phyloP scores from a whole-genome alignment of 92 coral and sea anemone genomes.

The Bergia puertoricense region DNA sequence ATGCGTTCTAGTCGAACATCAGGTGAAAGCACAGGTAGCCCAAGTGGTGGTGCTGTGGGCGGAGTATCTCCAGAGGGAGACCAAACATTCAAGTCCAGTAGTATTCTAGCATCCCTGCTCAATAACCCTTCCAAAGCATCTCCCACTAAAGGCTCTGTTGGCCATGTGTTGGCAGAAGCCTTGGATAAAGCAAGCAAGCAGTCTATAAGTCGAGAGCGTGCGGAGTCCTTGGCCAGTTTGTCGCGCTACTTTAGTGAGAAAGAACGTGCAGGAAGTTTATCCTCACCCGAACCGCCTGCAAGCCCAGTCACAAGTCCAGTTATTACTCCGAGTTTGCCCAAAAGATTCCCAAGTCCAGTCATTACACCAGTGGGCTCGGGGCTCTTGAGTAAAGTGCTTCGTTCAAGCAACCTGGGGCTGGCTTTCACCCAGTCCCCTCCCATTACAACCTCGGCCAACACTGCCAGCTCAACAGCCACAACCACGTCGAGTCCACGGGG shows the following conservation, averaged over 20 bases:
- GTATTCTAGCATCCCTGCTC: slow-evolving; percentile 77
- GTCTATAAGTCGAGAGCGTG: slow-evolving; percentile 73
- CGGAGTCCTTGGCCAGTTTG: slow-evolving; percentile 75
- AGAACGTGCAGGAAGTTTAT: slow-evolving; percentile 56
- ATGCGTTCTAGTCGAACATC: slow-evolving; percentile 47
- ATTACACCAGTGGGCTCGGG: slow-evolving; percentile 59
- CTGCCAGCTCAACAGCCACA: slow-evolving; percentile 62
- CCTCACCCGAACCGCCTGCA: slow-evolving; percentile 44
- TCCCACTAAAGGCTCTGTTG: slow-evolving; percentile 76
- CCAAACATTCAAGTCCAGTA: slow-evolving; percentile 54
- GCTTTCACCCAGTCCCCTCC: slow-evolving; percentile 72
- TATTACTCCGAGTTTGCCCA: slow-evolving; percentile 31
- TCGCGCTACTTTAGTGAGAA: slow-evolving; percentile 86
- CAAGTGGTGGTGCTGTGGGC: slow-evolving; percentile 53
- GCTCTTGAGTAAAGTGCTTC: slow-evolving; percentile 73
- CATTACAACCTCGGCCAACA: slow-evolving; percentile 70
- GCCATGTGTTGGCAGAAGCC: slow-evolving; percentile 79
- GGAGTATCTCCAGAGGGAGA: slow-evolving; percentile 58
- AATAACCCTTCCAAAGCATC: slow-evolving; percentile 71
- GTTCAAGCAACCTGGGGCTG: slow-evolving; percentile 65
- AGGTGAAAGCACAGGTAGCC: slow-evolving; percentile 5
- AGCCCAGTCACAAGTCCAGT: slow-evolving; percentile 61
- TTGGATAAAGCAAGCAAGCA: slow-evolving; percentile 82
- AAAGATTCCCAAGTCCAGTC: slow-evolving; percentile 36
- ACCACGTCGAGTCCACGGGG: slow-evolving; percentile 69